Evolutionary conservation across 1,140 invertebrate genomes (phyloP).

Genomic region (Heliothis subflexa): DNA sequence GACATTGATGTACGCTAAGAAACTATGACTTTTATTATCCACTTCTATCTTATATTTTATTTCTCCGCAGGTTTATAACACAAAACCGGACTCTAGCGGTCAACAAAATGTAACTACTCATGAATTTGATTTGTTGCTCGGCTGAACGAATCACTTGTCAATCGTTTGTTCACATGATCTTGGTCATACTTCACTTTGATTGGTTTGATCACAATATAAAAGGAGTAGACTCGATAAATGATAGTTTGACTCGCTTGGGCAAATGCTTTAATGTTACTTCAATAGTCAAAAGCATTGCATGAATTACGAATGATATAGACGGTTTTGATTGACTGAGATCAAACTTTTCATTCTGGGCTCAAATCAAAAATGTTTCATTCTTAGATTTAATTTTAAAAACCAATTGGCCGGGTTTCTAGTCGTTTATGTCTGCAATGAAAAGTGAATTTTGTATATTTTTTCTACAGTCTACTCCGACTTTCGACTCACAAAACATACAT

Average conservation of each 20-base stretch:
- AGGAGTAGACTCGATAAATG: constrained; percentile 69
- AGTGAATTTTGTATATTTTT: constrained; percentile 59
- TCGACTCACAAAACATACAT: constrained; percentile 42
- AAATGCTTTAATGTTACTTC: constrained; percentile 69
- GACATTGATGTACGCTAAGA: constrained; percentile 63
- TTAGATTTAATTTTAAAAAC: constrained; percentile 37
- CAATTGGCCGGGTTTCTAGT: constrained; percentile 65
- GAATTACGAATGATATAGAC: constrained; percentile 57
- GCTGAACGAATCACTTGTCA: constrained; percentile 80
- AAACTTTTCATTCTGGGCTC: constrained; percentile 75
- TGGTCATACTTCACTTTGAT: constrained; percentile 80
- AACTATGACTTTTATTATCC: constrained; percentile 70
- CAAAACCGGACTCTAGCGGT: constrained; percentile 86
- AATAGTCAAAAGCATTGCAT: constrained; percentile 67
- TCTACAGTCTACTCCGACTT: constrained; percentile 60
- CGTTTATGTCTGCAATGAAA: constrained; percentile 72
- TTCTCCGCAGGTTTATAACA: constrained; percentile 87
- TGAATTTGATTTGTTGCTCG: constrained; percentile 76
- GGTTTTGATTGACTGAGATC: constrained; percentile 47
- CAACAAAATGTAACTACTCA: constrained; percentile 86
- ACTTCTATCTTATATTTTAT: constrained; percentile 84
- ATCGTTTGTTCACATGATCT: constrained; percentile 74
- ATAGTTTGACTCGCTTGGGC: constrained; percentile 72
- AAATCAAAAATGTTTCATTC: constrained; percentile 53
- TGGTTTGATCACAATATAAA: constrained; percentile 74